Percentiles rank a stretch among this genome's conserved stretches.
Evolutionary conservation across 64 coral and sea anemone genomes (phyloP).

Genomic region (Cladopsammia gracilis): DNA sequence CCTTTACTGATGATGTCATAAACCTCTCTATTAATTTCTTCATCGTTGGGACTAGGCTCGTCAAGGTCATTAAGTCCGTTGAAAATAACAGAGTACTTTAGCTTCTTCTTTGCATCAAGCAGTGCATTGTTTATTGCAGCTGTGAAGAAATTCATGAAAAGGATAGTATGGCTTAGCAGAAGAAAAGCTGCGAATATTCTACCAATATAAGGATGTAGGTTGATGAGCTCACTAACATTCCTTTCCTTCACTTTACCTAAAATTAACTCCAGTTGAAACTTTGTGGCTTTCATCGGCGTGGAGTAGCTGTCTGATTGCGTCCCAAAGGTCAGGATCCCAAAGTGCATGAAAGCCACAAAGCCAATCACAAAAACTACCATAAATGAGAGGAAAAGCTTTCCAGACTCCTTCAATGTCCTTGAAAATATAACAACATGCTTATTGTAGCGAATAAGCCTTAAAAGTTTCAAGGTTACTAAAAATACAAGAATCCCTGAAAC

Average conservation of each 20-base stretch:
- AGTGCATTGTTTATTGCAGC: conserved; percentile 29
- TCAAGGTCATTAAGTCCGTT: too few species aligned
- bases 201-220: background rate
- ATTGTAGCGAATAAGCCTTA: conserved; percentile 17
- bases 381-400: conserved; percentile 22
- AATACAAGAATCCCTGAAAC: conserved; percentile 3
- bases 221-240: background rate
- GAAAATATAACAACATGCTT: conserved; percentile 9
- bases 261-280: conserved; percentile 34
- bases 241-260: conserved; percentile 5
- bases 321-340: conserved; percentile 17
- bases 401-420: background rate
- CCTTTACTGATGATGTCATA: too few species aligned
- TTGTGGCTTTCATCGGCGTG: background rate
- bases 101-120: background rate
- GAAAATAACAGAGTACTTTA: too few species aligned
- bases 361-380: background rate
- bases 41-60: too few species aligned
- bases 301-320: background rate
- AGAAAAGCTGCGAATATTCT: background rate
- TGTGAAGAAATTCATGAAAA: conserved; percentile 37
- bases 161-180: conserved; percentile 16
- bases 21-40: too few species aligned
- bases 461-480: background rate
- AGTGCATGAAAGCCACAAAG: conserved; percentile 16